phyloP scores from a whole-genome alignment of 2,797 vertebrate species.

The Dendrocincla tyrannina region DNA sequence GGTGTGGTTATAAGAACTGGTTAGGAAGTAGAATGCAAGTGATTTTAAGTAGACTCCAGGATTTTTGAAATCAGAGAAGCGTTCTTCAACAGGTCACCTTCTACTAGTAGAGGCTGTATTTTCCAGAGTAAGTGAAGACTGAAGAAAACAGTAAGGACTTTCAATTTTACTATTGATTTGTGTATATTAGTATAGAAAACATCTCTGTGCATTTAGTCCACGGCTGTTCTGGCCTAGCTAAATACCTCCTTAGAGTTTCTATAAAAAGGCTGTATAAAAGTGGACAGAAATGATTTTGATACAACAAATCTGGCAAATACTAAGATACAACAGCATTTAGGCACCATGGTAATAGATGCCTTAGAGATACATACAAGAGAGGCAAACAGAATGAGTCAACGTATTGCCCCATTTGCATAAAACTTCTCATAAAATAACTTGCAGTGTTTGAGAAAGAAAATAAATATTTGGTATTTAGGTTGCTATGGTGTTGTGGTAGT shows the following conservation, averaged over 20 bases:
- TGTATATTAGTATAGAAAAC: background rate
- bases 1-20: background rate
- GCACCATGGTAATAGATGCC: constrained; percentile 40
- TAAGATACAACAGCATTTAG: background rate
- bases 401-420: constrained; percentile 27
- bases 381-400: constrained; percentile 47
- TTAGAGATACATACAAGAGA: constrained; percentile 30
- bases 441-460: constrained; percentile 39
- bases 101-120: background rate
- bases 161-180: background rate
- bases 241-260: background rate
- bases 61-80: background rate
- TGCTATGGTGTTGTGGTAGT: constrained; percentile 11
- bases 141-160: background rate
- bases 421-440: constrained; percentile 37
- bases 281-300: background rate
- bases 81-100: background rate
- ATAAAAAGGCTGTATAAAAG: background rate
- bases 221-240: background rate
- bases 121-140: background rate
- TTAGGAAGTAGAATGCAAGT: background rate
- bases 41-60: background rate
- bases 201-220: background rate
- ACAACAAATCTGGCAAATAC: background rate
- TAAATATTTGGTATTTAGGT: constrained; percentile 52